These are phyloP conservation scores for Leucoptera coffeella DNA, from an alignment of 2,888 invertebrate genomes.

Conservation along the genomic window DNA sequence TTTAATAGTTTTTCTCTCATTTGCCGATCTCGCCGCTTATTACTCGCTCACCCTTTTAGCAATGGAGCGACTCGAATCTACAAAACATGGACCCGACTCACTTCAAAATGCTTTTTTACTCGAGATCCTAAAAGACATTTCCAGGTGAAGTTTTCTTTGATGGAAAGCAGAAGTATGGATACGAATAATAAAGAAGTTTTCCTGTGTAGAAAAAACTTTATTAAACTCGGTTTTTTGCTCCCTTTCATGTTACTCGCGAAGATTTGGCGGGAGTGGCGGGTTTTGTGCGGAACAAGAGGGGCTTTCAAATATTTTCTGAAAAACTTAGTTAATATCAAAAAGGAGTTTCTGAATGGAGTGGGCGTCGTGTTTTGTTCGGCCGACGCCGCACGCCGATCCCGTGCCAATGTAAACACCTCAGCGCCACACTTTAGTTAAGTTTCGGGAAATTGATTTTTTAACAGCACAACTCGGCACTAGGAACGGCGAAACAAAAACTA, in stretches of 20 bases:
- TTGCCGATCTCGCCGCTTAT: too few relatives aligned
- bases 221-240: slow-evolving; percentile 11
- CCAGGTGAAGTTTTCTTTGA: slow-evolving; percentile 2
- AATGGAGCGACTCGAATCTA: too few relatives aligned
- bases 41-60: too few relatives aligned
- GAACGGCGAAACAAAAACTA: slow-evolving; percentile 35
- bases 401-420: slow-evolving; percentile 27
- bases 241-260: slow-evolving; percentile 15
- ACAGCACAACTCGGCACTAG: slow-evolving; percentile 26
- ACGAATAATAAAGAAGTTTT: too few relatives aligned
- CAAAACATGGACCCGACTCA: too few relatives aligned
- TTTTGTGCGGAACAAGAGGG: slow-evolving; percentile 18
- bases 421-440: slow-evolving; percentile 29
- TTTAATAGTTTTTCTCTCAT: slow-evolving; percentile 29
- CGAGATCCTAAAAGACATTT: too few relatives aligned
- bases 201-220: too few relatives aligned
- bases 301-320: slow-evolving; percentile 23
- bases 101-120: too few relatives aligned
- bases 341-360: slow-evolving; percentile 17
- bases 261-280: slow-evolving; percentile 13
- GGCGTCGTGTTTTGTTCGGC: slow-evolving; percentile 20
- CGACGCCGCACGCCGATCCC: slow-evolving; percentile 18
- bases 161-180: too few relatives aligned
- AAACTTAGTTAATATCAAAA: slow-evolving; percentile 30
- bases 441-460: slow-evolving; percentile 45